Base-by-base conservation (phyloP, 2,113 vertebrate species). In the Terrapene triunguis region DNA sequence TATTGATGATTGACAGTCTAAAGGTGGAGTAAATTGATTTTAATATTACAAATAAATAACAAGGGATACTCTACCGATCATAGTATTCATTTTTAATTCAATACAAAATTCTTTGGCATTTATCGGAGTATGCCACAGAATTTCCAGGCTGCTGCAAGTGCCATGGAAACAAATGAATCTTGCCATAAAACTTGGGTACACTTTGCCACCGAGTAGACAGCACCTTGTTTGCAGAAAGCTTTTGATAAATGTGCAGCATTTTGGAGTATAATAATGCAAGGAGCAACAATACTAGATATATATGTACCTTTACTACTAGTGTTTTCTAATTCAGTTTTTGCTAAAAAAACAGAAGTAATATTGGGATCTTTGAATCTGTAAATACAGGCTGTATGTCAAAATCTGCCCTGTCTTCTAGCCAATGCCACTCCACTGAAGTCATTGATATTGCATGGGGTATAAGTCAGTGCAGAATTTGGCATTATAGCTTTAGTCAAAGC, bases 401-500 rank as follows among this genome's bases (percentile, higher is more conserved):
- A 16, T 82, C 48, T 89, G 48, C 3, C 47, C 22, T 25, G 1
- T 50, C 24, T 82, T 91, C 86, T 83, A 13, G 47, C 82, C 80
- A 29, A 29, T 89, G 88, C 10, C 80, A 10, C 12, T 82, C 22
- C 42, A 87, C 65, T 0, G 1, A 91, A 50, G 62, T 19, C 74
- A 91, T 7, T 80, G 57, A 87, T 53, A 78, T 89, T 89, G 87
- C 84, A 85, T 0, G 2, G 32, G 21, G 62, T 19, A 35, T 32
- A 38, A 6, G n/a, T 25, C 91, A 76, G 86, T 14, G 74, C 53
- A 85, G 69, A 76, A 84, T 89, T 93, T 96, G 47, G 47, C 89
- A 87, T 80, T 87, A 62, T 87, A 95, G 82, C 91, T 97, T 96
- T 91, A 94, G 92, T 2, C 0, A 74, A 91, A 94, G 82, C 92